Conservation (phyloP, 2,113 vertebrate genomes). For the Oreochromis tanganicae region DNA sequence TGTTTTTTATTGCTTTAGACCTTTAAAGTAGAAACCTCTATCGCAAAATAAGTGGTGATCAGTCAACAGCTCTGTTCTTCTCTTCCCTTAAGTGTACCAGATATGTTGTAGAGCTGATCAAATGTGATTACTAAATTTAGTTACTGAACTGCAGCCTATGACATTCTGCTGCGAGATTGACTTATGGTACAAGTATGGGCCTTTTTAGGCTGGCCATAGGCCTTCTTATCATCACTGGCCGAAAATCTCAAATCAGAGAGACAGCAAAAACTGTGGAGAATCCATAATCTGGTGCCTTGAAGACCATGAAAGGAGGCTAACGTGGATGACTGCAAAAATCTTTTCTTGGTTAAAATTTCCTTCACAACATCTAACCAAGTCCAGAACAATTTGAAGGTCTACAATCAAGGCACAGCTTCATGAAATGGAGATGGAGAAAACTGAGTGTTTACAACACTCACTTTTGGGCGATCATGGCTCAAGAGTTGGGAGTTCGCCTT, state of each 20-base stretch:
- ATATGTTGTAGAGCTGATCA: background rate
- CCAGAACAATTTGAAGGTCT: background rate
- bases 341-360: background rate
- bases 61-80: background rate
- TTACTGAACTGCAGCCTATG: background rate
- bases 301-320: background rate
- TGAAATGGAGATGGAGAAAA: background rate
- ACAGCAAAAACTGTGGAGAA: background rate
- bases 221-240: background rate
- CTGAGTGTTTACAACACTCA: background rate
- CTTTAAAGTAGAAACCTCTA: background rate
- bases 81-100: background rate
- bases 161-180: background rate
- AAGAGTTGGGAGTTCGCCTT: no score
- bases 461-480: no score
- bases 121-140: background rate
- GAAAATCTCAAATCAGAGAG: background rate
- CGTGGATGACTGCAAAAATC: background rate
- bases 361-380: background rate
- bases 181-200: background rate
- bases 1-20: no score
- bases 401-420: background rate
- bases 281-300: background rate
- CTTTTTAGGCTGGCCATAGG: background rate
- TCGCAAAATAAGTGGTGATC: background rate